Percentiles rank a stretch among this genome's conserved stretches.
Evolutionary conservation across 2,113 vertebrate genomes (phyloP).

Genomic region (Nipponia nippon): DNA sequence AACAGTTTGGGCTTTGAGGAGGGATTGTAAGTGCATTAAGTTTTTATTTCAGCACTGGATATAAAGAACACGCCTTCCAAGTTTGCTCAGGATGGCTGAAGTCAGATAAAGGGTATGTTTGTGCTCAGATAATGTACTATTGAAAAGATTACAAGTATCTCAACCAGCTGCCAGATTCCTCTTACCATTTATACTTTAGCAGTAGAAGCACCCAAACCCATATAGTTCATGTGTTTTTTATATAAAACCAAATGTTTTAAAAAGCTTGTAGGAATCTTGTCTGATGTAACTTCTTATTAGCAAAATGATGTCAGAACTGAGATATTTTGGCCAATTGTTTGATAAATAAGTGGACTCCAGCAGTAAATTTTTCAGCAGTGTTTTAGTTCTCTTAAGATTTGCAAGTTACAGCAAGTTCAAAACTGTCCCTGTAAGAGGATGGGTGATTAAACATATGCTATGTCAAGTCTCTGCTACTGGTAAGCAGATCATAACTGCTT

Average conservation of each 20-base stretch:
- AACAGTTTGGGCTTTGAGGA: not conserved
- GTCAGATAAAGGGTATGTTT: not conserved
- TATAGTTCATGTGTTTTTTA: not conserved
- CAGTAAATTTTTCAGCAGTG: not conserved
- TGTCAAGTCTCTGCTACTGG: not conserved
- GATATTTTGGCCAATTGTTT: not conserved
- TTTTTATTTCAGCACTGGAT: not conserved
- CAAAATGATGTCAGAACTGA: not conserved
- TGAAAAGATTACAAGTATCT: not conserved
- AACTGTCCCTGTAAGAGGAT: not conserved
- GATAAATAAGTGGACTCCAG: not conserved
- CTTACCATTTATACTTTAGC: not conserved
- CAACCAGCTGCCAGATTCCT: not conserved
- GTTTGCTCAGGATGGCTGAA: not conserved
- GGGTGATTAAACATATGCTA: not conserved
- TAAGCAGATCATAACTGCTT: not conserved
- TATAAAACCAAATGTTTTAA: not conserved
- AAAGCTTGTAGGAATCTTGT: not conserved
- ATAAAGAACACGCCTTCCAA: not conserved
- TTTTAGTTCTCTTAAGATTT: not conserved
- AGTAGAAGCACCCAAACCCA: not conserved
- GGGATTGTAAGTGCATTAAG: not conserved
- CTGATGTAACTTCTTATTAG: not conserved
- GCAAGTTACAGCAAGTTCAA: not conserved
- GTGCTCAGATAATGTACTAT: not conserved